Evolutionary conservation across 2,797 vertebrate genomes (phyloP), one percentile per base, ranked within the genome.

Genomic region (Xyrichtys novacula): DNA sequence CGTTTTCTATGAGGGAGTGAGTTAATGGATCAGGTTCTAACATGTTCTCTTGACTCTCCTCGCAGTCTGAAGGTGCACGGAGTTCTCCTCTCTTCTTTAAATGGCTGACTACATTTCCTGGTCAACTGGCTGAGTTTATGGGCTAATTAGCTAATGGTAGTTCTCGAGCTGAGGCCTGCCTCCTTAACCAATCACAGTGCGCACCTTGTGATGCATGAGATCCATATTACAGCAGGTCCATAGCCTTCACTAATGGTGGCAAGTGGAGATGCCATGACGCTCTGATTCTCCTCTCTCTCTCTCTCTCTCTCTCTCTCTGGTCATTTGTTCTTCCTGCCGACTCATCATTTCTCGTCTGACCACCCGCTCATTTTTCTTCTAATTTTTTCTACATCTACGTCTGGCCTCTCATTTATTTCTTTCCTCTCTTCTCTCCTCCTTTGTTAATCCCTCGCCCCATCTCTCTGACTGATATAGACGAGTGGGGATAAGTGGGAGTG

Each of bases 141-240:
- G 89, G 86, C 82, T 89, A 90, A 93, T 93, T 92, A 93, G 85
- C 88, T 91, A 92, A 94, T 92, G 90, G 88, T 62, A 68, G 76
- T 74, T 68, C 65, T 78, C 71, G 79, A 78, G 71, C 75, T 78
- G 72, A 69, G 71, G 65, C 50, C 69, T 75, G 74, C 40, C 48
- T 78, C 74, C 58, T 72, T 65, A 77, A 75, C 88, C 87, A 89
- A 88, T 90, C 81, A 78, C 67, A 69, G 62, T 20, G 57, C n/a
- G 5, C 43, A 56, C 60, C 78, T 80, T 54, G 78, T 83, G 81
- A 85, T 85, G 86, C 87, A 80, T 85, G 82, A 74, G 68, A 80
- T 83, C 76, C 76, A 81, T 81, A 87, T 77, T 75, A 82, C 29
- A 84, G 76, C 79, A 63, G 71, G 75, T 83, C 85, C 59, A 52